These are phyloP conservation scores for Augochlorella aurata DNA, from an alignment of 2,888 invertebrate species.

Conservation along the genomic window DNA sequence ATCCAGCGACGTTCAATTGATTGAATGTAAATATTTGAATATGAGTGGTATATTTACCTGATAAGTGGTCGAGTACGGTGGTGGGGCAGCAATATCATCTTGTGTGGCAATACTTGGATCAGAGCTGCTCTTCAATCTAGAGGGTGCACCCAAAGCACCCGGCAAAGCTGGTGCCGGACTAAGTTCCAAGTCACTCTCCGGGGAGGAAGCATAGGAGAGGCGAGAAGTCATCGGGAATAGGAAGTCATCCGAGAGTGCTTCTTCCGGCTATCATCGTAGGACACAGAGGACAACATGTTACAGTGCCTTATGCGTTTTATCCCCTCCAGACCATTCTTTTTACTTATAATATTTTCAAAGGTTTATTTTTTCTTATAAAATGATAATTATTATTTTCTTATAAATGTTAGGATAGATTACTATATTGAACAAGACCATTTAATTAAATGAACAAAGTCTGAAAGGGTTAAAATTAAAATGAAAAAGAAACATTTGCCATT, in stretches of 20 bases:
- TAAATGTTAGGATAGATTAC: not conserved
- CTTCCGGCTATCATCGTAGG: conserved; percentile 89
- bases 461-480: conserved; percentile 46
- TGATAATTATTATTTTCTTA: not conserved
- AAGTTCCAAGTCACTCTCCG: conserved; percentile 96
- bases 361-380: not conserved
- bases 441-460: conserved; percentile 10
- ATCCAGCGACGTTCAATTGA: not conserved
- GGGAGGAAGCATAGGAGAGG: conserved; percentile 97
- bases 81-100: conserved; percentile 91
- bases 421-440: not conserved
- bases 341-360: not conserved
- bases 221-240: conserved; percentile 99
- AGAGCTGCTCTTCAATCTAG: conserved; percentile 87
- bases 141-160: conserved; percentile 84
- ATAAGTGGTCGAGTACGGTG: conserved; percentile 89
- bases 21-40: not conserved
- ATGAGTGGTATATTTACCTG: conserved; percentile 67
- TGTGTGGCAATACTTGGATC: conserved; percentile 97
- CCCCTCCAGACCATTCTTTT: conserved; percentile 55
- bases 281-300: conserved; percentile 78
- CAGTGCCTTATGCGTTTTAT: conserved; percentile 54
- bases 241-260: conserved; percentile 98
- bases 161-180: conserved; percentile 87
- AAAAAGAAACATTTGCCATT: conserved; percentile 50